These are phyloP conservation scores for Lepas anatifera DNA, from an alignment of 2,888 invertebrate species.

Conservation along the genomic window DNA sequence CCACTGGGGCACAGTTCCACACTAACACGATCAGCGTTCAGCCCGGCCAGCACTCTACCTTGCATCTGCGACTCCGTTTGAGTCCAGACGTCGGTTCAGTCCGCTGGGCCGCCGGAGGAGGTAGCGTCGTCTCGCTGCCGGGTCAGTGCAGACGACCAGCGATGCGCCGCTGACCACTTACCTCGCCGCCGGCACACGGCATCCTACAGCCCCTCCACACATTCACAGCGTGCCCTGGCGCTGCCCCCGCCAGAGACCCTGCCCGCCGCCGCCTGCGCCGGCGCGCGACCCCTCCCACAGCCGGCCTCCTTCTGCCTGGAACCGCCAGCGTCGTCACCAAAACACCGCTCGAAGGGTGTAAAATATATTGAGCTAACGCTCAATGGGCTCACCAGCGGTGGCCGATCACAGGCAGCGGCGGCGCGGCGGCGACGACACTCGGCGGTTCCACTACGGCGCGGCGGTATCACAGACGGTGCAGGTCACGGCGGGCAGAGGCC, in stretches of 20 bases:
- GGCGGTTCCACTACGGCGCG: background rate
- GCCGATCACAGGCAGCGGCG: too few species aligned
- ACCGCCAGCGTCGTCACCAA: background rate
- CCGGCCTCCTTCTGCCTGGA: too few species aligned
- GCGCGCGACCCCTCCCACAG: background rate
- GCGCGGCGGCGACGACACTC: background rate
- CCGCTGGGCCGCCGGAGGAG: background rate
- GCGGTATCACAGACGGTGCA: slow-evolving; percentile 1
- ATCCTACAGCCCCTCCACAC: background rate
- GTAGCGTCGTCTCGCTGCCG: background rate
- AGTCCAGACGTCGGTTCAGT: background rate
- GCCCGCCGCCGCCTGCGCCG: background rate
- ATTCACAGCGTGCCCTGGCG: background rate
- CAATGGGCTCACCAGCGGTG: too few species aligned
- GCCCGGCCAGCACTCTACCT: slow-evolving; percentile 5
- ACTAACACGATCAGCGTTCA: too few species aligned
- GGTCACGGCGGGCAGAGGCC: background rate
- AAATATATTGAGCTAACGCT: slow-evolving; percentile 1
- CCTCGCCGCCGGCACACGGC: background rate
- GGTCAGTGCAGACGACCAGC: background rate
- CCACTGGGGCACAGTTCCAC: too few species aligned
- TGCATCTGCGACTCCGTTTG: slow-evolving; percentile 5
- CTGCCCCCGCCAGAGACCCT: background rate
- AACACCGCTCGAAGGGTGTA: background rate
- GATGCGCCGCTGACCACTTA: background rate